Evolutionary conservation across 2,113 vertebrate species (phyloP).

Genomic region (Polypterus senegalus): DNA sequence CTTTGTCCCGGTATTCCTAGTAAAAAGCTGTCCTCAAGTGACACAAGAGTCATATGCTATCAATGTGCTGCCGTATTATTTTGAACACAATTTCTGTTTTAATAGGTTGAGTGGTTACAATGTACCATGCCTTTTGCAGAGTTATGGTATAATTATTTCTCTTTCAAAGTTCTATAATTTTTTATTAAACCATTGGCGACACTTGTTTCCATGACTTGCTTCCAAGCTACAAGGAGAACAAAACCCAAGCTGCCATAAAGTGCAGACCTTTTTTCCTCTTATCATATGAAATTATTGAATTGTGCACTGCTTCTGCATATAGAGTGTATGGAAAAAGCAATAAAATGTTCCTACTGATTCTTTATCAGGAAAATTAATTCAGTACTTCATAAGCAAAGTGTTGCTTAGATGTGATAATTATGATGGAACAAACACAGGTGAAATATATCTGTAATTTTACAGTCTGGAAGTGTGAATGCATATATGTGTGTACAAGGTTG

Average conservation of each 20-base stretch:
- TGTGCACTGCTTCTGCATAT: neutral
- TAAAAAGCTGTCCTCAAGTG: constrained; percentile 33
- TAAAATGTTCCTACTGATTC: constrained; percentile 14
- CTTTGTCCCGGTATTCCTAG: constrained; percentile 26
- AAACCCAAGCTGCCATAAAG: constrained; percentile 36
- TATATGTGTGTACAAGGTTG: too few relatives aligned
- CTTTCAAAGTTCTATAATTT: constrained; percentile 24
- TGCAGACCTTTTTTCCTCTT: constrained; percentile 26
- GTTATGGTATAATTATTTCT: constrained; percentile 31
- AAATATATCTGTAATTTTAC: too few relatives aligned
- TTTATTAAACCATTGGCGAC: constrained; percentile 52
- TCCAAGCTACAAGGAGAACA: constrained; percentile 51
- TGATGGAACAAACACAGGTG: too few relatives aligned
- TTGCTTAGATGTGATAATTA: too few relatives aligned
- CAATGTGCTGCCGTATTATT: constrained; percentile 37
- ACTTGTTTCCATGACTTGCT: constrained; percentile 53
- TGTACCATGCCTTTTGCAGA: constrained; percentile 27
- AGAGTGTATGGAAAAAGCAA: constrained; percentile 20
- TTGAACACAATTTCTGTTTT: constrained; percentile 18
- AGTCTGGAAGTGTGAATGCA: too few relatives aligned
- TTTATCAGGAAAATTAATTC: neutral
- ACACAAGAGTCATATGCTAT: constrained; percentile 33
- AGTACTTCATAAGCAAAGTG: too few relatives aligned
- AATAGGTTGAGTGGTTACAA: constrained; percentile 29
- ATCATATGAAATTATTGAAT: constrained; percentile 29